Evolutionary conservation across 2,888 invertebrate genomes (phyloP).

Genomic region (Drosophila borborema): DNA sequence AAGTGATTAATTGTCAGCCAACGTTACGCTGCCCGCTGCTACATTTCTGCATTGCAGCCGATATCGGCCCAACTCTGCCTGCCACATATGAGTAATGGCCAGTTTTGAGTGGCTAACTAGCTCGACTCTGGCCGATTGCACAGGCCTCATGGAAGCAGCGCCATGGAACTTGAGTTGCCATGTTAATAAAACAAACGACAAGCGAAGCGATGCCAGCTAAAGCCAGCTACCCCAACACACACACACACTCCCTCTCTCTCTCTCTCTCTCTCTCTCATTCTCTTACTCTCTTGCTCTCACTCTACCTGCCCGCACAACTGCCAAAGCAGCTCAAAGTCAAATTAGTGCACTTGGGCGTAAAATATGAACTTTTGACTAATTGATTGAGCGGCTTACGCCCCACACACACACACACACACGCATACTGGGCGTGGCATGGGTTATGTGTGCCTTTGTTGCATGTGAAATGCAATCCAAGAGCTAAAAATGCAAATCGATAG

Average conservation of each 20-base stretch:
- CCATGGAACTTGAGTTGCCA: constrained; percentile 29
- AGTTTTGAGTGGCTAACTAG: constrained; percentile 47
- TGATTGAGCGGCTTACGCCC: constrained; percentile 55
- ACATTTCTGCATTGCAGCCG: constrained; percentile 33
- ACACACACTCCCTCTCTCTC: not conserved
- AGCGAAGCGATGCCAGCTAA: constrained; percentile 29
- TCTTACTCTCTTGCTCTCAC: not conserved
- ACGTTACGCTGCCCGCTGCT: constrained; percentile 3
- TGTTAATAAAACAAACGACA: constrained; percentile 59
- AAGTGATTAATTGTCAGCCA: constrained; percentile 69
- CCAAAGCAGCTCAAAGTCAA: constrained; percentile 58
- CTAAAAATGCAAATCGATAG: constrained; percentile 37
- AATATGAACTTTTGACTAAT: constrained; percentile 64
- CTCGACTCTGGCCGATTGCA: constrained; percentile 9
- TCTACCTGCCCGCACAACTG: constrained; percentile 1
- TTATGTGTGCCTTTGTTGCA: constrained; percentile 36
- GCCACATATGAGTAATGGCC: constrained; percentile 49
- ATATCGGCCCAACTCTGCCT: constrained; percentile 32
- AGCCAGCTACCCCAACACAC: constrained; percentile 15
- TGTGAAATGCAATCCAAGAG: constrained; percentile 37
- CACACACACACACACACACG: not conserved
- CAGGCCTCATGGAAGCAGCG: not conserved
- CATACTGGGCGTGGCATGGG: constrained; percentile 15
- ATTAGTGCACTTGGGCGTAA: constrained; percentile 55
- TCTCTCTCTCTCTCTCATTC: not conserved